A percentile compares a stretch with the other conserved stretches of the same genome.
phyloP scores from a whole-genome alignment of 2,797 vertebrate species.

The Macropus fuliginosus region DNA sequence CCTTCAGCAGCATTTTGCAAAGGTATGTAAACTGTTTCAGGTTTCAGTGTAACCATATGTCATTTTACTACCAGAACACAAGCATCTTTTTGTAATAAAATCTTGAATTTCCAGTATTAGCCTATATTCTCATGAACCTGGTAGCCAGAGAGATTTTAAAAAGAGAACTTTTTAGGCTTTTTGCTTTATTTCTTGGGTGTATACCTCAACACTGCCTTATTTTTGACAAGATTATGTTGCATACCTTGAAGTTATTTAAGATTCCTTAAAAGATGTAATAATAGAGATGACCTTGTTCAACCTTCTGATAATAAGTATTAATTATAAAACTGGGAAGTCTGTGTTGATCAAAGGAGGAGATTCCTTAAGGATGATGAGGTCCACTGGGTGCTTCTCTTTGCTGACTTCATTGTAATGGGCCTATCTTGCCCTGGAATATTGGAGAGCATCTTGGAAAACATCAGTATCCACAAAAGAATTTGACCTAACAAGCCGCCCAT shows the following conservation, averaged over 20 bases:
- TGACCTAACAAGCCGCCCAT: background rate
- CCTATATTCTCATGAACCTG: constrained; percentile 66
- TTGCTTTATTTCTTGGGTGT: constrained; percentile 49
- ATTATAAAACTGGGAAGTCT: background rate
- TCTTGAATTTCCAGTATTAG: constrained; percentile 75
- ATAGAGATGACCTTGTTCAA: background rate
- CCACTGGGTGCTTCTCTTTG: background rate
- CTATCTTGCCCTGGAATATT: background rate
- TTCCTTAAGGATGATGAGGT: background rate
- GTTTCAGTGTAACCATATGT: constrained; percentile 69
- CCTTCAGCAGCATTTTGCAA: constrained; percentile 94
- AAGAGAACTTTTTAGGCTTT: constrained; percentile 55
- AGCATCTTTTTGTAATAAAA: constrained; percentile 75
- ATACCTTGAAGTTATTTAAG: background rate
- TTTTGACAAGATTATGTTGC: constrained; percentile 23
- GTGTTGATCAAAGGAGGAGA: background rate
- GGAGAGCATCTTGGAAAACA: background rate
- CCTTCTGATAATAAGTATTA: background rate
- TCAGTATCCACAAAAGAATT: background rate
- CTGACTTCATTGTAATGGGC: background rate
- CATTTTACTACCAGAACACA: constrained; percentile 73
- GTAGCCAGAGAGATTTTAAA: constrained; percentile 68
- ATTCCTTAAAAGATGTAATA: background rate
- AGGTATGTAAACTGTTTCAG: constrained; percentile 85
- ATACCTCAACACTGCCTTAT: constrained; percentile 17